Evolutionary conservation across 2,797 vertebrate genomes (phyloP).

Genomic region (Sparidentex hasta): DNA sequence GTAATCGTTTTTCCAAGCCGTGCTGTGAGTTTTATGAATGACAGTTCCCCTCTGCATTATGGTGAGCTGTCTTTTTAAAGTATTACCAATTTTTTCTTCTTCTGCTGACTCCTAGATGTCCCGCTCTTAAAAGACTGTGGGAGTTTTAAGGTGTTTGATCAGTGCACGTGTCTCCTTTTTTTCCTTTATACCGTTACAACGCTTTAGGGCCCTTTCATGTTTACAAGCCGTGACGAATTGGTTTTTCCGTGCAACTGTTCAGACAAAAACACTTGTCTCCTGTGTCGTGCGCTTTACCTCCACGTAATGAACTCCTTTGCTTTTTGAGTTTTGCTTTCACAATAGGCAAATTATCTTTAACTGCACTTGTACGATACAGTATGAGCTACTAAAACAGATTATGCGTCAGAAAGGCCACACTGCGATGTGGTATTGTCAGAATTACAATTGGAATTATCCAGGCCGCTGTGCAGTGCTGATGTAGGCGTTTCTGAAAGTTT

Average conservation of each 20-base stretch:
- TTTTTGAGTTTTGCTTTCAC: conserved; percentile 1
- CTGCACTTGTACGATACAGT: background rate
- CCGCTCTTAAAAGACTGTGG: background rate
- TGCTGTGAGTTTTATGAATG: conserved; percentile 15
- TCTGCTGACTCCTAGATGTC: conserved; percentile 9
- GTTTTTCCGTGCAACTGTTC: conserved; percentile 6
- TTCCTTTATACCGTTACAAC: conserved; percentile 7
- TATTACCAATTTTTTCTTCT: background rate
- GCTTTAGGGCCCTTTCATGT: conserved; percentile 22
- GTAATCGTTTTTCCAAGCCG: background rate
- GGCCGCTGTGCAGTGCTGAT: conserved; percentile 14
- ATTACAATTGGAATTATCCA: background rate
- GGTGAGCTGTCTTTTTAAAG: background rate
- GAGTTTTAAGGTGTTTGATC: conserved; percentile 7
- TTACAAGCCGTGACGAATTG: conserved; percentile 24
- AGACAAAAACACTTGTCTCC: conserved; percentile 3
- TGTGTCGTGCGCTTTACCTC: background rate
- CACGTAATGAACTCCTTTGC: background rate
- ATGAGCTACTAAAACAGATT: background rate
- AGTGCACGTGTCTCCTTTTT: background rate
- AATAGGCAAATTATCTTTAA: background rate
- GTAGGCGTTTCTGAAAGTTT: conserved; percentile 10
- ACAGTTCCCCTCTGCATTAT: conserved; percentile 1
- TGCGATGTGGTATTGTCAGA: background rate
- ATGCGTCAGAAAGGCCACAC: background rate